Conservation (phyloP, 2,113 vertebrate genomes). For the Oncorhynchus clarkii region DNA sequence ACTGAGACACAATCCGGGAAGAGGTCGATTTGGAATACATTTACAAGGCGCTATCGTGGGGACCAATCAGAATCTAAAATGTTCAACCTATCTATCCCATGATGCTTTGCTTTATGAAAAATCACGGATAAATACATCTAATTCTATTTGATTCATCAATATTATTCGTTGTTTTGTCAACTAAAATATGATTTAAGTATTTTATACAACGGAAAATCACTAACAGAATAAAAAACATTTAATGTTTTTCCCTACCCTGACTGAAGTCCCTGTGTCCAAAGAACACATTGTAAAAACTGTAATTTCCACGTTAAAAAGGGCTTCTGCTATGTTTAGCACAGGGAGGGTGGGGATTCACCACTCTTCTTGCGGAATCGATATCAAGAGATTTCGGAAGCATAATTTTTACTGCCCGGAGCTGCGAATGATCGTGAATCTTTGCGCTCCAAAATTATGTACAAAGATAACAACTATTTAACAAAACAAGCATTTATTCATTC, state of each 20-base stretch:
- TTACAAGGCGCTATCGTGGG: not conserved
- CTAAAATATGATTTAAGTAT: not conserved
- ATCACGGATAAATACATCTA: rapidly evolving
- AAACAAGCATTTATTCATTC: rapidly evolving
- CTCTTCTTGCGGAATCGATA: slow-evolving; percentile 87
- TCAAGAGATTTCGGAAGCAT: slow-evolving; percentile 99
- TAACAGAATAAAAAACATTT: not conserved
- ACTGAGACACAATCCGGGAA: not conserved
- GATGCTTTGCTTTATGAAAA: slow-evolving; percentile 18
- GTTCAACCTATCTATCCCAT: slow-evolving; percentile 39
- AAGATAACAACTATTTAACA: not conserved
- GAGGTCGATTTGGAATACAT: slow-evolving; percentile 15
- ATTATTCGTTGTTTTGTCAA: not conserved
- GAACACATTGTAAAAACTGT: rapidly evolving
- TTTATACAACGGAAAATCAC: not conserved
- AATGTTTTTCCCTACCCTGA: slow-evolving; percentile 23
- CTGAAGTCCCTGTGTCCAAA: not conserved
- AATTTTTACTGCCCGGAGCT: slow-evolving; percentile 77
- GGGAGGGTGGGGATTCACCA: slow-evolving; percentile 22
- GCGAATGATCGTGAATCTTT: slow-evolving; percentile 75
- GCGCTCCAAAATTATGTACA: slow-evolving; percentile 50
- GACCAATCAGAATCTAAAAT: slow-evolving; percentile 21
- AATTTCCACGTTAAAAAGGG: slow-evolving; percentile 77
- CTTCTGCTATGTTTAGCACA: slow-evolving; percentile 89
- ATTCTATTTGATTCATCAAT: not conserved